A percentile compares a stretch with the other conserved stretches of the same genome.
These are phyloP conservation scores for Caerostris extrusa DNA, from an alignment of 1,140 invertebrate species.

Conservation along the genomic window DNA sequence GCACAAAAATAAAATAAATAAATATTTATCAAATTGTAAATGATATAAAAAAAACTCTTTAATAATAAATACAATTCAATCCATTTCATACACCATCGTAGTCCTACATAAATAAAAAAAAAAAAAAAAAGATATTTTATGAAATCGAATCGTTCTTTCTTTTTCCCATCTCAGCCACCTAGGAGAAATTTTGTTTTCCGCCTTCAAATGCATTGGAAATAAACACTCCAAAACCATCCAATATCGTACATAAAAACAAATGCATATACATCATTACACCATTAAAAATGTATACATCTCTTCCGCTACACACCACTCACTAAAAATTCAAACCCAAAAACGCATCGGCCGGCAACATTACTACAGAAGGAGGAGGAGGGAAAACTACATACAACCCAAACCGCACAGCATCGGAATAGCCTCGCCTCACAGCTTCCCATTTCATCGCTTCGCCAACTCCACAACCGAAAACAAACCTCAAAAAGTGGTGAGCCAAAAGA, in stretches of 20 bases:
- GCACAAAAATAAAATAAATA: too few species aligned
- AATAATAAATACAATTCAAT: too few species aligned
- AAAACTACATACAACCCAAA: background rate
- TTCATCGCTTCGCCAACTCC: slow-evolving; percentile 41
- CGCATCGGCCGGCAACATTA: background rate
- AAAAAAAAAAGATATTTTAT: too few species aligned
- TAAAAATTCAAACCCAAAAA: slow-evolving; percentile 20
- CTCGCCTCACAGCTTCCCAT: slow-evolving; percentile 32
- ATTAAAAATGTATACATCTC: slow-evolving; percentile 26
- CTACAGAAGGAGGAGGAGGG: background rate
- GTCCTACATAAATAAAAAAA: too few species aligned
- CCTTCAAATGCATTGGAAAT: slow-evolving; percentile 1
- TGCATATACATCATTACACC: slow-evolving; percentile 23
- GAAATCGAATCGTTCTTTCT: background rate
- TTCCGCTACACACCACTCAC: background rate
- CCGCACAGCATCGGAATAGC: background rate
- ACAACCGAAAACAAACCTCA: slow-evolving; percentile 46
- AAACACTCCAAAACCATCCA: background rate
- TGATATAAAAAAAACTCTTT: too few species aligned
- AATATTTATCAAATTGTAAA: too few species aligned
- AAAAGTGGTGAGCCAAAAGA: slow-evolving; percentile 34
- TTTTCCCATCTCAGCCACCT: background rate
- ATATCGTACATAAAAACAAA: background rate
- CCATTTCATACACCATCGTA: too few species aligned
- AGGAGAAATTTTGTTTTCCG: background rate